Evolutionary conservation across 2,888 invertebrate species (phyloP), one percentile per base, ranked within the genome.

Genomic region (Bhutanitis thaidina): DNA sequence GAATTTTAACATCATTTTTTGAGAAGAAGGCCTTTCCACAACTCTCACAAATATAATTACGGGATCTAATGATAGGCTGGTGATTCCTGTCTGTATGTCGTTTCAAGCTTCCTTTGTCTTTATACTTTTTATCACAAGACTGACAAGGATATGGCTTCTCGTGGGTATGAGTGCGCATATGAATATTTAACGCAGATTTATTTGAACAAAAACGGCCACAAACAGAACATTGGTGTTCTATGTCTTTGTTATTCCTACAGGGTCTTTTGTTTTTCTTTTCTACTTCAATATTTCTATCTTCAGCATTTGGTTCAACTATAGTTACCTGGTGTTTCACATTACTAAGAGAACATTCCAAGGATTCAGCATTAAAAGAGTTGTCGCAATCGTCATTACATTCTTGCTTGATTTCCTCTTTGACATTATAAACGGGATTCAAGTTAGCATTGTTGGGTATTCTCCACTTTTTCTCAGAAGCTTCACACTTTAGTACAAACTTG

Each of bases 1-100:
- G 88, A 12, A 74, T 67, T 16, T 69, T 69, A 0, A 86, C 69
- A 61, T 80, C 76, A 54, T 57, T 64, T 58, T 80, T 80, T 5
- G 77, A 70, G 50, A 62, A 80, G 50, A 87, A 87, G 0, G 73
- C 69, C 66, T 86, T 87, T 0, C 85, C 85, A 61, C 88, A 88
- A 27, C 65, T 69, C 53, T 86, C 87, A 62, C 88, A 88, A 9
- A 77, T 74, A 41, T 76, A 81, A 12, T 77, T 71, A 1, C 77
- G 68, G 37, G 69, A 65, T 45, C 82, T 64, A n/a, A 57, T 27
- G 5, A 38, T 61, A 9, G 60, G 55, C 1, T 61, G 54, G 53
- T 86, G 84, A 46, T 76, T 74, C 54, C 74, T 71, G 20, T 74
- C 69, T 3, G 64, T 59, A 45, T 87, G 87, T 10, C 78, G 64